phyloP scores from a whole-genome alignment of 2,113 vertebrate species.

The Proterorhinus semilunaris region DNA sequence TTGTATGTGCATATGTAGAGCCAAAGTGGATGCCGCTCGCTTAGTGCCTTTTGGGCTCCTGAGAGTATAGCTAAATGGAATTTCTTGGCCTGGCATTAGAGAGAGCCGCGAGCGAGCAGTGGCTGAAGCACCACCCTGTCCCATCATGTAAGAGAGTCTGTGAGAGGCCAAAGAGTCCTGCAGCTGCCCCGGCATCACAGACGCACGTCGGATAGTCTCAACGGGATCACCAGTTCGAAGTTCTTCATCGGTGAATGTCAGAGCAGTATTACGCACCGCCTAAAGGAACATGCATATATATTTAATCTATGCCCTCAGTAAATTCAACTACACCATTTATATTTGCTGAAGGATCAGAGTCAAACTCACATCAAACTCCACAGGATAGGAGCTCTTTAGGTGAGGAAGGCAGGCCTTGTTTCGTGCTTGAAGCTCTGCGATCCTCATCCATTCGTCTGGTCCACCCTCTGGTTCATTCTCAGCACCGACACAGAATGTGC shows the following conservation, averaged over 20 bases:
- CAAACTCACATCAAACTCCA: constrained; percentile 84
- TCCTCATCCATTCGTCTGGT: constrained; percentile 88
- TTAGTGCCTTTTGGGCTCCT: constrained; percentile 46
- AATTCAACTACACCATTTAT: background rate
- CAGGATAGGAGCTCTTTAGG: constrained; percentile 89
- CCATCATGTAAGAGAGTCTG: constrained; percentile 76
- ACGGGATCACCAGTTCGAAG: constrained; percentile 84
- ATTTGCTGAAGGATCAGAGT: background rate
- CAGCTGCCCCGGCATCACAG: constrained; percentile 82
- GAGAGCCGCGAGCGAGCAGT: constrained; percentile 61
- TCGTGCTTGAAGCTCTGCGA: constrained; percentile 88
- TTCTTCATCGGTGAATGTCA: constrained; percentile 86
- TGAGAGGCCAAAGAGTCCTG: constrained; percentile 54
- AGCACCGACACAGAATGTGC: constrained; percentile 73
- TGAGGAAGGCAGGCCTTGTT: constrained; percentile 86
- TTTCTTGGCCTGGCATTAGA: constrained; percentile 78
- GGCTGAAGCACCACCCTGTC: constrained; percentile 45
- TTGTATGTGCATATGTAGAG: constrained; percentile 6
- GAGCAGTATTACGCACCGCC: constrained; percentile 65
- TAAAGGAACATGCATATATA: constrained; percentile 40
- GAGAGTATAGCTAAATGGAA: constrained; percentile 26
- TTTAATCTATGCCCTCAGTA: background rate
- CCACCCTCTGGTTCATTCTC: constrained; percentile 87
- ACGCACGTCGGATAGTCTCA: constrained; percentile 87
- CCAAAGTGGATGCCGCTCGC: constrained; percentile 23